These are phyloP conservation scores for Pecten maximus DNA, from an alignment of 2,888 invertebrate species.

Conservation along the genomic window DNA sequence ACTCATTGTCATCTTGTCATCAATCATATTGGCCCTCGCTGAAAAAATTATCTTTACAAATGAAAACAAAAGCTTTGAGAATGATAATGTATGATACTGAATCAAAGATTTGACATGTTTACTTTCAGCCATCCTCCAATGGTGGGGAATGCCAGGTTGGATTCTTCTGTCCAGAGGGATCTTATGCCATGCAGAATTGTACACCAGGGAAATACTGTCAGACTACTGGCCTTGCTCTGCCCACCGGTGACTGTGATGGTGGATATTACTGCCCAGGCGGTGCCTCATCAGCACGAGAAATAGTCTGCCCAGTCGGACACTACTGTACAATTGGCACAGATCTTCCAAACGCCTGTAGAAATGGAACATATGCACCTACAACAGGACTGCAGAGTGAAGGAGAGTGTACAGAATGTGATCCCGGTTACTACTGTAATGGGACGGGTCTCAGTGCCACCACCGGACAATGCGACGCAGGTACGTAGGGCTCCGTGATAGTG, in stretches of 20 bases:
- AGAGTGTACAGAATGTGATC: slow-evolving; percentile 74
- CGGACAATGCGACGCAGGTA: slow-evolving; percentile 73
- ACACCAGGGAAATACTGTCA: slow-evolving; percentile 79
- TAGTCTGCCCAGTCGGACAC: slow-evolving; percentile 71
- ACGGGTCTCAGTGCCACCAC: slow-evolving; percentile 69
- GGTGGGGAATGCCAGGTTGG: slow-evolving; percentile 79
- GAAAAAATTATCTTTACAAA: no score
- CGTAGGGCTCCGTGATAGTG: no score
- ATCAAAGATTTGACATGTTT: not conserved
- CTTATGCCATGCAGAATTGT: slow-evolving; percentile 71
- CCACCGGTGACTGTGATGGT: slow-evolving; percentile 73
- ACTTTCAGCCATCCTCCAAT: slow-evolving; percentile 70
- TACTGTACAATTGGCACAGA: slow-evolving; percentile 74
- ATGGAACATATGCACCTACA: slow-evolving; percentile 77
- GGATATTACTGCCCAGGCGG: slow-evolving; percentile 77
- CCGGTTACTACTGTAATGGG: slow-evolving; percentile 76
- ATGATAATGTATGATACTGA: no score
- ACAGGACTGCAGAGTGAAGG: slow-evolving; percentile 57
- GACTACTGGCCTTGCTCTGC: slow-evolving; percentile 68
- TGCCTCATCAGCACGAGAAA: slow-evolving; percentile 65
- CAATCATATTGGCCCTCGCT: no score
- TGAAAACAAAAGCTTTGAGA: no score
- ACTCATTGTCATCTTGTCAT: no score
- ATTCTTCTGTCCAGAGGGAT: slow-evolving; percentile 77
- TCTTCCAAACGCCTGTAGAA: slow-evolving; percentile 74